phyloP scores from a whole-genome alignment of 2,888 invertebrate genomes.

The Sarcophaga variegata region DNA sequence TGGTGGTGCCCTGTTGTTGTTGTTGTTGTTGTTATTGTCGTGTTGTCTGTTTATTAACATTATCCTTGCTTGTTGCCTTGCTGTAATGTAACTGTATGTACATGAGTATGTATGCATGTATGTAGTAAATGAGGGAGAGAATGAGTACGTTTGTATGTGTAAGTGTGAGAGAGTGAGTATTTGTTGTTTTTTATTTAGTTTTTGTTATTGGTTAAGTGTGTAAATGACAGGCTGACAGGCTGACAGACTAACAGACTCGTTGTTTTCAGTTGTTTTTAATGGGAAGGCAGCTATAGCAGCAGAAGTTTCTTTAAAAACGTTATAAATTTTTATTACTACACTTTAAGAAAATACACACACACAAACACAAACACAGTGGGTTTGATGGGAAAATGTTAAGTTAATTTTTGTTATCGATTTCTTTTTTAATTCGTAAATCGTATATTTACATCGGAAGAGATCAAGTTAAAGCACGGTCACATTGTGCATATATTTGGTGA shows the following conservation, averaged over 20 bases:
- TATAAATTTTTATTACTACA: conserved; percentile 7
- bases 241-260: neutral
- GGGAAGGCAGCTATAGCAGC: conserved; percentile 10
- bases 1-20: conserved; percentile 3
- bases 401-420: neutral
- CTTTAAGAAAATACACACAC: neutral
- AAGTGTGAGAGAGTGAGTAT: neutral
- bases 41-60: conserved; percentile 60
- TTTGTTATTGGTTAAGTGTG: neutral
- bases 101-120: neutral
- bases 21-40: conserved; percentile 5
- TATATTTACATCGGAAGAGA: too few species aligned
- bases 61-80: conserved; percentile 37
- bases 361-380: neutral
- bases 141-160: neutral
- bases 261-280: neutral
- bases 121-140: neutral
- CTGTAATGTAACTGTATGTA: neutral
- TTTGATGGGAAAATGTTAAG: neutral
- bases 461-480: too few species aligned
- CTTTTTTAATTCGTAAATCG: too few species aligned
- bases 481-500: too few species aligned
- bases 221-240: conserved; percentile 1
- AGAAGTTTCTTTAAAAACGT: conserved; percentile 20
- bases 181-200: neutral